Conservation (phyloP, 2,797 vertebrate genomes). For the Ptychobarbus kaznakovi region DNA sequence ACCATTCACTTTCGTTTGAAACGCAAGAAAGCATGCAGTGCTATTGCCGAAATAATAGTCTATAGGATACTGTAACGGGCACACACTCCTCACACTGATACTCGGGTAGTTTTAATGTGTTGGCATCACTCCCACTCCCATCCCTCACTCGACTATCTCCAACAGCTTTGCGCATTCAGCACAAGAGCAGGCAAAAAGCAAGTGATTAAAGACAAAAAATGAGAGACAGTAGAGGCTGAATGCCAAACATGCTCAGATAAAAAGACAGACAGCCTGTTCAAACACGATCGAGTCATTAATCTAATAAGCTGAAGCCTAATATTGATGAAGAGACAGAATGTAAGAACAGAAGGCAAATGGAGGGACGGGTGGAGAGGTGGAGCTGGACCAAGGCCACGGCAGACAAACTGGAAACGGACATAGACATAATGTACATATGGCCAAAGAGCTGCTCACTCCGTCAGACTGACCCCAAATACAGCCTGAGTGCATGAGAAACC, state of each 20-base stretch:
- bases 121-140: slow-evolving; percentile 5
- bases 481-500: slow-evolving; percentile 19
- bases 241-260: slow-evolving; percentile 15
- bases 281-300: slow-evolving; percentile 23
- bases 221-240: neutral
- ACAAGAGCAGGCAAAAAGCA: neutral
- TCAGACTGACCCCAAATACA: slow-evolving; percentile 34
- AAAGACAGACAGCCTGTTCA: slow-evolving; percentile 27
- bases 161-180: slow-evolving; percentile 5
- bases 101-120: neutral
- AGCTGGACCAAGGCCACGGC: slow-evolving; percentile 40
- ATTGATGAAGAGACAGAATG: slow-evolving; percentile 42
- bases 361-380: slow-evolving; percentile 10
- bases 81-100: slow-evolving; percentile 1
- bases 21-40: neutral
- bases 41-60: neutral
- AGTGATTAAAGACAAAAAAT: neutral
- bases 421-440: slow-evolving; percentile 43
- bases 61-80: neutral
- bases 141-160: neutral
- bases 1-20: neutral
- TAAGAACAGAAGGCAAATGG: slow-evolving; percentile 45
- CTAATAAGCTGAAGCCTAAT: slow-evolving; percentile 42
- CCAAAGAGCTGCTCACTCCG: slow-evolving; percentile 31
- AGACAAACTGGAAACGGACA: slow-evolving; percentile 41